Percentiles rank a stretch among this genome's conserved stretches.
Evolutionary conservation across 2,113 vertebrate species (phyloP).

Genomic region (Ibidorhyncha struthersii): DNA sequence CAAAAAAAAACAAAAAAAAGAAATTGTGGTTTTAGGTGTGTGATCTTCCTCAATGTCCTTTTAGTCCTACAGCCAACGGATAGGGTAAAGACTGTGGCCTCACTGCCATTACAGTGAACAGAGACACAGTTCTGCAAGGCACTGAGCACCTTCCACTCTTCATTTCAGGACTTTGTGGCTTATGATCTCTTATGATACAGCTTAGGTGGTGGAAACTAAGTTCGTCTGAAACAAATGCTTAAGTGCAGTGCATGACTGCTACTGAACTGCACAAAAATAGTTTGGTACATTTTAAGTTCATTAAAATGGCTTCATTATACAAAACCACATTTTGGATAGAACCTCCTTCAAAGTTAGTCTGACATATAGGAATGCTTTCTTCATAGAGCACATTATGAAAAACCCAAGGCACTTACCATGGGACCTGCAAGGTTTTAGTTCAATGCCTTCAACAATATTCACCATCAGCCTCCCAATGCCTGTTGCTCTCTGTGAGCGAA

Average conservation of each 20-base stretch:
- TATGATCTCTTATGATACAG: not conserved
- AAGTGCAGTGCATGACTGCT: not conserved
- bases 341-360: not conserved
- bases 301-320: not conserved
- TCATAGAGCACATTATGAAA: not conserved
- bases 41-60: not conserved
- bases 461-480: constrained; percentile 98
- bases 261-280: not conserved
- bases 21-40: rapidly evolving
- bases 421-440: constrained; percentile 95
- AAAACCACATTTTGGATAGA: not conserved
- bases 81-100: not conserved
- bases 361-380: not conserved
- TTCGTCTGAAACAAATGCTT: not conserved
- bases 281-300: not conserved
- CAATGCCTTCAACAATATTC: constrained; percentile 97
- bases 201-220: not conserved
- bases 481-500: constrained; percentile 95
- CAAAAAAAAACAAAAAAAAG: not conserved
- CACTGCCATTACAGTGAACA: not conserved
- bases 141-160: not conserved
- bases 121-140: not conserved
- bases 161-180: not conserved
- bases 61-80: not conserved
- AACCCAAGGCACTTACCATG: constrained; percentile 80